Base-by-base conservation (phyloP, 2,113 vertebrate genomes). In the Megaleporinus macrocephalus region DNA sequence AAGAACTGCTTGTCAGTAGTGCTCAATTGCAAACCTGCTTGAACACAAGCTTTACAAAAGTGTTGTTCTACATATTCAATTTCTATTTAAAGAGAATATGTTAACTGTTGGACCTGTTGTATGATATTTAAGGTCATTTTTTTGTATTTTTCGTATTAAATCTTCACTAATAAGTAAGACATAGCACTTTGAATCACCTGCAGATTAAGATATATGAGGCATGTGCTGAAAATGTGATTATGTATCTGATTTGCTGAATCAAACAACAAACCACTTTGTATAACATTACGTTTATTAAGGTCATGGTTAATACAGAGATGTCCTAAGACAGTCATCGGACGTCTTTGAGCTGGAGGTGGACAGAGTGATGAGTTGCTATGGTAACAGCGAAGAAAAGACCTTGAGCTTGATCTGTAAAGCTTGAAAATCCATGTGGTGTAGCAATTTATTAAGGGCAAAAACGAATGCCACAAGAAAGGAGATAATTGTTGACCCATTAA, bases 311-410 rank as follows among this genome's bases (percentile, higher is more conserved):
- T 41, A 33, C 18, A 24, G 3, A 26, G 11, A 27, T 22, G 12
- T 16, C n/a, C 73, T 75, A 24, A 61, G 22, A 14, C 11, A 51
- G 66, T 69, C 47, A 30, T 79, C 36, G 29, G 65, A 68, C 6
- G 7, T 18, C 27, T 53, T 51, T 66, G 22, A 55, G 62, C 22
- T 49, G n/a, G 62, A 30, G 12, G 27, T 30, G 29, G 30, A 26
- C 65, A 16, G 12, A 69, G 49, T 70, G 10, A 55, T 24, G 77
- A 70, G 65, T 79, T 79, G 55, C 65, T 57, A 79, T 69, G 30
- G 77, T 44, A 70, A 70, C 33, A 70, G 27, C 44, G 20, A 77
- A 30, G 30, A 41, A 55, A 57, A 41, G 55, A 47, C 14, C 13
- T 20, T 70, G n/a, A 78, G 49, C 29, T 26, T 36, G n/a, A 69